Evolutionary conservation across 1,140 invertebrate genomes (phyloP).

Genomic region (Papilio dardanus): DNA sequence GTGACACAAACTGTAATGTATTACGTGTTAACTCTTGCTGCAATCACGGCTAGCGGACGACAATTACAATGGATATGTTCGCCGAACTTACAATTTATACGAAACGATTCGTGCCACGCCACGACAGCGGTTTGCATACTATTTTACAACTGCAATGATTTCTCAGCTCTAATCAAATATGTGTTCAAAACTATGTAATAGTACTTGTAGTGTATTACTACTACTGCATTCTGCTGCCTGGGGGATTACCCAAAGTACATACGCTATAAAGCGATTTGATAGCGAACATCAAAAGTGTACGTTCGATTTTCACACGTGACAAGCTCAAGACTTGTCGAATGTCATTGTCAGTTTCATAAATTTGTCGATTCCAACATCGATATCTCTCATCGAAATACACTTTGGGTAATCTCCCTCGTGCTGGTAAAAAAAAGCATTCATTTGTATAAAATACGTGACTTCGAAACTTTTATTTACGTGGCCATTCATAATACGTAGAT

Average conservation of each 20-base stretch:
- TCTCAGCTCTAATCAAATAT: conserved; percentile 36
- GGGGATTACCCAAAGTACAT: no score
- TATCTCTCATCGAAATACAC: no score
- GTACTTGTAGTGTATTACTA: no score
- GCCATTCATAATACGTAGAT: conserved; percentile 5
- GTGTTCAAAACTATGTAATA: background rate
- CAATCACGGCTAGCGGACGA: conserved; percentile 75
- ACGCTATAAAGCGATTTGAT: no score
- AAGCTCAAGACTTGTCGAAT: no score
- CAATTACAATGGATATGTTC: conserved; percentile 78
- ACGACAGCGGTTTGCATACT: conserved; percentile 36
- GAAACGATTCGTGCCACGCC: conserved; percentile 54
- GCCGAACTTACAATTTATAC: conserved; percentile 75
- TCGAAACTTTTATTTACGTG: background rate
- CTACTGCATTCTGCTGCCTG: no score
- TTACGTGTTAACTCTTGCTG: conserved; percentile 82
- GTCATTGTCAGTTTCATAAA: no score
- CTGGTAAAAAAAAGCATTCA: no score
- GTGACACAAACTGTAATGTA: conserved; percentile 82
- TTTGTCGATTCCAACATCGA: no score
- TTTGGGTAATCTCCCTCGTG: no score
- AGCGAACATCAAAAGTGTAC: no score
- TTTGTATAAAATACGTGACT: background rate
- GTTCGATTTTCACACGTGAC: no score
- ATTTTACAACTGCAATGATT: conserved; percentile 40